Base-by-base conservation (phyloP, 2,888 invertebrate genomes). In the Acanthopleura granulata region DNA sequence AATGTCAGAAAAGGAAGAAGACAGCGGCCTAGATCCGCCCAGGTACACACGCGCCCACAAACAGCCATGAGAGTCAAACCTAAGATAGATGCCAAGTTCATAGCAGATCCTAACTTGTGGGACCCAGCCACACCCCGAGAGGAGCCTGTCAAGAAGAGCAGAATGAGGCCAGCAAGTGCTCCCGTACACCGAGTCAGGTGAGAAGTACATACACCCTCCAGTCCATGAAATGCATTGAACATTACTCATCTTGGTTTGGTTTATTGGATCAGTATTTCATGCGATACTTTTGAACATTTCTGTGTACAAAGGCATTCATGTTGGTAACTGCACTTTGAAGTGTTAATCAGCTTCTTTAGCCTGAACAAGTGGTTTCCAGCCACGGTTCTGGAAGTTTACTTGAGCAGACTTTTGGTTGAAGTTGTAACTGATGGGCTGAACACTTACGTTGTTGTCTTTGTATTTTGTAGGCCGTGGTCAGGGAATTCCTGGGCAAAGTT, bases 61-160 rank as follows among this genome's bases (percentile, higher is more conserved):
- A 77, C 79, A n/a, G 77, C 74, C 16, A 49, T 69, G 22, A 76
- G 81, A 25, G 78, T 76, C 69, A 88, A 87, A 78, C 89, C 88
- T 1, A 89, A 86, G 79, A 88, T 89, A 77, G 88, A 89, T 81
- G 83, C 88, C 62, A 88, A 87, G 76, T 89, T 88, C 78, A 89
- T 89, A 50, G 89, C 87, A 40, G 88, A 89, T 77, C 84, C 84
- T 0, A 83, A 74, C 73, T 61, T 87, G 62, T 89, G 88, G 87
- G 89, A 89, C 66, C 87, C 88, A 11, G 85, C 86, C 0, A 87
- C 88, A n/a, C 89, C 89, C 12, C 77, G 88, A 12, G 79, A 80
- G 27, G 79, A 79, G 51, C 75, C 49, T 16, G 77, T 78, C 50
- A 79, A 77, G 69, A 76, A 62, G 18, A 71, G 77, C 40, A 57